These are phyloP conservation scores for Diarsia rubi DNA, from an alignment of 2,888 invertebrate genomes.

Conservation along the genomic window DNA sequence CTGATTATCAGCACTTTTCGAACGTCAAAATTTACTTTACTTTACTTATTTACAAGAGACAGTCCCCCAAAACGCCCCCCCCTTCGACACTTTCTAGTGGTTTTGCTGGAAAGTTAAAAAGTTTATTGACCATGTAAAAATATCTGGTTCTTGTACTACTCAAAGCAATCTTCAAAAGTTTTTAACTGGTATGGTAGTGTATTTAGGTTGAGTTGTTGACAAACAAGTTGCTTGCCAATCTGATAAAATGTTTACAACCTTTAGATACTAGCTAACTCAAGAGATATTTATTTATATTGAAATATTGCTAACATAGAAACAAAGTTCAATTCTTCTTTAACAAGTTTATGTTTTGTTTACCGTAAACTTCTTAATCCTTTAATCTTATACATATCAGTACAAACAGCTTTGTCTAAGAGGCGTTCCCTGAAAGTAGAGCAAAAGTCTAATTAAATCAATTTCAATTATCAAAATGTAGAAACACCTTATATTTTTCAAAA, in stretches of 20 bases:
- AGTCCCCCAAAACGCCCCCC: too few relatives aligned
- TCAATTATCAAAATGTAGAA: neutral
- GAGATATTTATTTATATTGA: neutral
- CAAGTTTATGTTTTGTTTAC: neutral
- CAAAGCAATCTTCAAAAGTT: neutral
- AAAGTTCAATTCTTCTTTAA: neutral
- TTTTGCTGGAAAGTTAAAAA: too few relatives aligned
- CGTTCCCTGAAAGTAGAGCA: too few relatives aligned
- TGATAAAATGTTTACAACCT: neutral
- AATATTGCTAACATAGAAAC: neutral
- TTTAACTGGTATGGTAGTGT: neutral
- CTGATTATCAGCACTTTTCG: too few relatives aligned
- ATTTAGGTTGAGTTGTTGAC: neutral
- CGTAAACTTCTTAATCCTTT: neutral
- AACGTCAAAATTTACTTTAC: too few relatives aligned
- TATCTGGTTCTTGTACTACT: neutral
- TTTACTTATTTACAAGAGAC: too few relatives aligned
- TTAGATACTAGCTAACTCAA: neutral
- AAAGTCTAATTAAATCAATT: too few relatives aligned
- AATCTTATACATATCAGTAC: neutral
- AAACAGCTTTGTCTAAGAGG: too few relatives aligned
- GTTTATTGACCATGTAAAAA: neutral
- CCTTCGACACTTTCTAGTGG: too few relatives aligned
- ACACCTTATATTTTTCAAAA: neutral
- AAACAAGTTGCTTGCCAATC: neutral